Percentiles rank a stretch among this genome's conserved stretches.
Evolutionary conservation across 1,140 invertebrate species (phyloP).

Genomic region (Drosophila nasuta): DNA sequence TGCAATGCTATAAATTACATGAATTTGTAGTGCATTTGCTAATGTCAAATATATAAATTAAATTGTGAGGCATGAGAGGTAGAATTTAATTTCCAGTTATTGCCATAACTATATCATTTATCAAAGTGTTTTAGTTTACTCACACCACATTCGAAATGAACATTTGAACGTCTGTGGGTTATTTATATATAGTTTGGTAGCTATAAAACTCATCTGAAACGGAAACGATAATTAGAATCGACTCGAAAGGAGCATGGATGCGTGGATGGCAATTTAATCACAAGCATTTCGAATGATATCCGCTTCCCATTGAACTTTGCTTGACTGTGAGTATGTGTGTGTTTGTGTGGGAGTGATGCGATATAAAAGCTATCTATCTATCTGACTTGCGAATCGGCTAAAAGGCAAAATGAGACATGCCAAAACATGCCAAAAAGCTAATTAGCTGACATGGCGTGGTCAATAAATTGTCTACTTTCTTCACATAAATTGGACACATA

Average conservation of each 20-base stretch:
- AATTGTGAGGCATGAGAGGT: no score
- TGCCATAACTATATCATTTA: no score
- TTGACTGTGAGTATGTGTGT: not conserved
- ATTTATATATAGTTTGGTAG: not conserved
- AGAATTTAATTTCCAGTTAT: no score
- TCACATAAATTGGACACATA: constrained; percentile 18
- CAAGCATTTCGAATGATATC: not conserved
- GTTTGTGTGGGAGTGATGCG: not conserved
- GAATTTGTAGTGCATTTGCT: no score
- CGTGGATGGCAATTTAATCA: not conserved
- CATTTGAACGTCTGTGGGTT: not conserved
- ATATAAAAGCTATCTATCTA: not conserved
- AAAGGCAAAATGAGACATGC: constrained; percentile 10
- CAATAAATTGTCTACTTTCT: constrained; percentile 33
- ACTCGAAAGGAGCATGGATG: not conserved
- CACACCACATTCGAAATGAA: not conserved
- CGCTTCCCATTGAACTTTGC: not conserved
- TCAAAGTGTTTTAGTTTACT: not conserved
- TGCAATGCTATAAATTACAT: no score
- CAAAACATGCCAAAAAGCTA: constrained; percentile 37
- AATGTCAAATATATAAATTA: no score
- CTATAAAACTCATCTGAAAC: not conserved
- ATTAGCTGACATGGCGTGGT: constrained; percentile 39
- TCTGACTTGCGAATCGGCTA: not conserved
- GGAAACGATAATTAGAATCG: not conserved